Base-by-base conservation (phyloP, 1,140 invertebrate genomes). In the Octopus sinensis region DNA sequence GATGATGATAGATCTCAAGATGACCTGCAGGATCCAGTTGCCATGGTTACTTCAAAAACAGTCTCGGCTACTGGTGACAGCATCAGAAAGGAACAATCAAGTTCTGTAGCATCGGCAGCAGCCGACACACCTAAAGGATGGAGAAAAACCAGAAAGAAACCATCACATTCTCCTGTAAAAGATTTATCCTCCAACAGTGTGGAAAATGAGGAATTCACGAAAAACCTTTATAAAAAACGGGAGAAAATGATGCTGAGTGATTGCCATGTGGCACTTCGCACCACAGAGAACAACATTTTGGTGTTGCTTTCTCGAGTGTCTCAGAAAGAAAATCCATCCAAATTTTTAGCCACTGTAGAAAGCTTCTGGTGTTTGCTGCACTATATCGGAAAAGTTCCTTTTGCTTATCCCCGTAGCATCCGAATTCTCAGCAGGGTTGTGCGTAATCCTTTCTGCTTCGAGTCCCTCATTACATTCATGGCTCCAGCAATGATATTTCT, bases 251-350 rank as follows among this genome's bases (percentile, higher is more conserved):
- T 68, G 12, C 12, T 13, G 62, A 30, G 23, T 23, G n/a, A 76
- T 9, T 76, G 10, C 9, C 9, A 76, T 2, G 12, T 23, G 17
- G 30, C 76, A 43, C 13, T 23, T 9, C 30, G 52, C 6, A 77
- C 30, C 12, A 84, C 85, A 0, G 84, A 86, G 73, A 80, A 84
- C 71, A 86, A 87, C 77, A 85, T 88, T 76, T 80, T 88, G 43
- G 85, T 85, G n/a, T 73, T 88, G 68, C 71, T 88, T 51, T 88
- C 87, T 4, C 79, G 86, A 53, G 80, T 88, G 6, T 88, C 87
- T 0, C 86, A 86, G 56, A 84, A 84, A 80, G 82, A 80, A 23
- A 84, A 87, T 79, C 86, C 86, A 52, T 84, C 80, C 53, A 73
- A 52, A 73, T 82, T 85, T 71, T 82, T 88, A 13, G 82, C 85